These are phyloP conservation scores for Sepioteuthis lessoniana DNA, from an alignment of 2,888 invertebrate species.

Conservation along the genomic window DNA sequence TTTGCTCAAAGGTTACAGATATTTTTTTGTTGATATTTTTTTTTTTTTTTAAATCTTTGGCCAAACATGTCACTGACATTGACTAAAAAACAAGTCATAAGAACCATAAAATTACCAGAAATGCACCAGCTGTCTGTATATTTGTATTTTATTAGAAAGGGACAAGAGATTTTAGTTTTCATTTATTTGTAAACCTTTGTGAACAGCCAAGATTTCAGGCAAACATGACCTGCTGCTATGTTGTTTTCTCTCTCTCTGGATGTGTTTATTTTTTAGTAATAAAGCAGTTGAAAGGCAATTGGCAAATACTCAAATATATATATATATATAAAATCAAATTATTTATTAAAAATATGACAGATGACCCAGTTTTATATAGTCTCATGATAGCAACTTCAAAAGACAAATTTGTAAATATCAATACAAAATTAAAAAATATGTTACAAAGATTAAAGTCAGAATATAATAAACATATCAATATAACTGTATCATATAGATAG, in stretches of 20 bases:
- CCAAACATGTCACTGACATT: slow-evolving; percentile 20
- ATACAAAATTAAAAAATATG: too few species aligned
- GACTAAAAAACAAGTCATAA: not conserved
- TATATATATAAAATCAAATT: not conserved
- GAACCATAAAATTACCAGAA: not conserved
- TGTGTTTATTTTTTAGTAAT: not conserved
- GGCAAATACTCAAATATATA: not conserved
- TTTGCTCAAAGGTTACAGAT: not conserved
- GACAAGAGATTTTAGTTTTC: not conserved
- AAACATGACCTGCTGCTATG: not conserved
- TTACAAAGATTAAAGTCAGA: too few species aligned
- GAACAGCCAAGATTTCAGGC: not conserved
- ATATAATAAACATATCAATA: too few species aligned
- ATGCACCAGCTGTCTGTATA: not conserved
- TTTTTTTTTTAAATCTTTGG: not conserved
- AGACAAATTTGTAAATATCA: too few species aligned
- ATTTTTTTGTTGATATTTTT: not conserved
- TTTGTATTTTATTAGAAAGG: not conserved
- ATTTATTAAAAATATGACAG: too few species aligned
- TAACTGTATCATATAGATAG: too few species aligned
- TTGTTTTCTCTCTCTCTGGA: not conserved
- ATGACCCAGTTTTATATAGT: too few species aligned
- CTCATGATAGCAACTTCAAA: too few species aligned
- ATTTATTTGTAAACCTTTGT: slow-evolving; percentile 23
- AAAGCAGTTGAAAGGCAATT: not conserved